Evolutionary conservation across 2,113 vertebrate species (phyloP).

Genomic region (Spheniscus mendiculus): DNA sequence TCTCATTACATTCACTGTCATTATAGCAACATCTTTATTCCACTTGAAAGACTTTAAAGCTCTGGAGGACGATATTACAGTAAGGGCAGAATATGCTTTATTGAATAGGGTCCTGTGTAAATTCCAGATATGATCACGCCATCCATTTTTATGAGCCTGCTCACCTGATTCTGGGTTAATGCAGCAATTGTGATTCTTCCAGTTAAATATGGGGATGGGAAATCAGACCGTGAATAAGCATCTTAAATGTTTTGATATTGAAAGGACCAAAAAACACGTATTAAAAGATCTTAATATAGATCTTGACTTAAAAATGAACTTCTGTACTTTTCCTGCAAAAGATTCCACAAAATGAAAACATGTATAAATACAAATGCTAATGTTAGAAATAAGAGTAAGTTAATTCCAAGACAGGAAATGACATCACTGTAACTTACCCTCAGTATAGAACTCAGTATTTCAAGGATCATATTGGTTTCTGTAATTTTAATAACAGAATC

Average conservation of each 20-base stretch:
- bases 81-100: conserved; percentile 47
- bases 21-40: conserved; percentile 73
- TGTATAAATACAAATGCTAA: background rate
- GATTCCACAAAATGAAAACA: background rate
- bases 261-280: background rate
- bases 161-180: background rate
- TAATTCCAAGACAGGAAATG: background rate
- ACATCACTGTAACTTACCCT: background rate
- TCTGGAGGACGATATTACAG: conserved; percentile 67
- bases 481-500: background rate
- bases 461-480: background rate
- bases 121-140: conserved; percentile 35
- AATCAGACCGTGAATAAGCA: background rate
- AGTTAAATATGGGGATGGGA: background rate
- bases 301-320: background rate
- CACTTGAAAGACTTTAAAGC: conserved; percentile 74
- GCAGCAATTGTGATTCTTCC: background rate
- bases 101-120: conserved; percentile 58
- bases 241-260: background rate
- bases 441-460: background rate
- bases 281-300: conserved; percentile 14
- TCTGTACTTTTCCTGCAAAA: background rate
- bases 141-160: conserved; percentile 57
- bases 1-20: conserved; percentile 73
- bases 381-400: background rate